These are phyloP conservation scores for Biston betularia DNA, from an alignment of 2,888 invertebrate genomes.

Conservation along the genomic window DNA sequence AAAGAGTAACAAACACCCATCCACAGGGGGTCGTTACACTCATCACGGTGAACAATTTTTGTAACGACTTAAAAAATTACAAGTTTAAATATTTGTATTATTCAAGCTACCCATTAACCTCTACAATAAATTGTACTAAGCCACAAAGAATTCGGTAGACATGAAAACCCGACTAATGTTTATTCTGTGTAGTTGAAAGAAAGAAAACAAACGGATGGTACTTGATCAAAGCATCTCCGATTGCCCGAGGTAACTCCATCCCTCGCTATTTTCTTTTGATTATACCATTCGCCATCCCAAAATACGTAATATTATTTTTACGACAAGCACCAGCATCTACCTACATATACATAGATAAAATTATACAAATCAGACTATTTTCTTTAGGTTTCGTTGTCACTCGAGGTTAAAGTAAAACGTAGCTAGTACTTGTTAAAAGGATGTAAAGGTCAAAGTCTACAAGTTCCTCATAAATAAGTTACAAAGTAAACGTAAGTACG, in stretches of 20 bases:
- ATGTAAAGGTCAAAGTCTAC: neutral
- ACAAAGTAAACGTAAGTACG: no score
- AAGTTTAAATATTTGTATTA: no score
- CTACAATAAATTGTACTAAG: no score
- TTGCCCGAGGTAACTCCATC: slow-evolving; percentile 49
- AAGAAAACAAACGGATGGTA: slow-evolving; percentile 32
- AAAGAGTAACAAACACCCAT: no score
- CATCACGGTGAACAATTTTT: no score
- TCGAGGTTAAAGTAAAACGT: neutral
- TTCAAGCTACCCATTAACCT: no score
- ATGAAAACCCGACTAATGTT: neutral
- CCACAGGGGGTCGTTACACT: no score
- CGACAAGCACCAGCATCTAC: slow-evolving; percentile 26
- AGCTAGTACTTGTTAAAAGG: neutral
- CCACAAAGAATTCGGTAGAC: neutral
- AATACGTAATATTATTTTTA: slow-evolving; percentile 39
- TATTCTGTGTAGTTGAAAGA: neutral
- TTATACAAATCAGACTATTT: neutral
- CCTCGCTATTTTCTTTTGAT: slow-evolving; percentile 60
- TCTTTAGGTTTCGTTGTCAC: neutral
- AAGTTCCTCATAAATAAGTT: neutral
- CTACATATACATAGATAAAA: slow-evolving; percentile 9
- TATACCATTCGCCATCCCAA: slow-evolving; percentile 46
- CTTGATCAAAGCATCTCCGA: slow-evolving; percentile 47
- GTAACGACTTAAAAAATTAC: no score